Percentiles rank a stretch among this genome's conserved stretches.
phyloP scores from a whole-genome alignment of 1,140 invertebrate species.

The Laupala kohalensis region DNA sequence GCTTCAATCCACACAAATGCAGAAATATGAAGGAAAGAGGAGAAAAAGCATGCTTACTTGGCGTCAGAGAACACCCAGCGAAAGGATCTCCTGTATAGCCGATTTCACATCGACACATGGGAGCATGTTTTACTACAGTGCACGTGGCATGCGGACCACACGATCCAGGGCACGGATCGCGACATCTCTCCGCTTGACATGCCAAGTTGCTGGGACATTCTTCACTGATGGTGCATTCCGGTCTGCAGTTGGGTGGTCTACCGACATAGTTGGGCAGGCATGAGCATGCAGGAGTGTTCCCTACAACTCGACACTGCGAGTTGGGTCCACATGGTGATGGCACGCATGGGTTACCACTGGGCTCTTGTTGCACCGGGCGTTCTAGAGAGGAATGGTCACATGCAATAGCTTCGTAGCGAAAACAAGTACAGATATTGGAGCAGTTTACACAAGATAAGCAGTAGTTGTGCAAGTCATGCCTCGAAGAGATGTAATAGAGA shows the following conservation, averaged over 20 bases:
- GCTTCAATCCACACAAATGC: too few relatives aligned
- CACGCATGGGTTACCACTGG: constrained; percentile 45
- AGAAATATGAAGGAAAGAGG: not conserved
- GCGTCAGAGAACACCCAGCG: constrained; percentile 25
- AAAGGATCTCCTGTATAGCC: constrained; percentile 31
- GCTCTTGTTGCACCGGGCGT: constrained; percentile 26
- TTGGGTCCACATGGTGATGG: constrained; percentile 71
- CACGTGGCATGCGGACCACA: constrained; percentile 57
- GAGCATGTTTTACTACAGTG: constrained; percentile 26
- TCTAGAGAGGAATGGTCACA: constrained; percentile 27
- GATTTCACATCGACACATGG: constrained; percentile 22
- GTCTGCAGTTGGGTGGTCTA: constrained; percentile 58
- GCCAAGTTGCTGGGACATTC: constrained; percentile 61
- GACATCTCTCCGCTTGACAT: constrained; percentile 60
- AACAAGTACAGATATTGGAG: not conserved
- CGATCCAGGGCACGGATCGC: constrained; percentile 60
- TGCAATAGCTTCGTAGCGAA: not conserved
- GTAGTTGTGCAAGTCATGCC: too few relatives aligned
- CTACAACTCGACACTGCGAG: constrained; percentile 55
- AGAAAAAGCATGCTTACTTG: constrained; percentile 20
- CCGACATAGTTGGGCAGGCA: constrained; percentile 59
- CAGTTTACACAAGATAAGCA: not conserved
- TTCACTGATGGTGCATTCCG: constrained; percentile 60
- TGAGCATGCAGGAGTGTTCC: constrained; percentile 55
- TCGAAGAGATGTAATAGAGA: too few relatives aligned